Base-by-base conservation (phyloP, 2,888 invertebrate species). In the Temnothorax rugatulus region DNA sequence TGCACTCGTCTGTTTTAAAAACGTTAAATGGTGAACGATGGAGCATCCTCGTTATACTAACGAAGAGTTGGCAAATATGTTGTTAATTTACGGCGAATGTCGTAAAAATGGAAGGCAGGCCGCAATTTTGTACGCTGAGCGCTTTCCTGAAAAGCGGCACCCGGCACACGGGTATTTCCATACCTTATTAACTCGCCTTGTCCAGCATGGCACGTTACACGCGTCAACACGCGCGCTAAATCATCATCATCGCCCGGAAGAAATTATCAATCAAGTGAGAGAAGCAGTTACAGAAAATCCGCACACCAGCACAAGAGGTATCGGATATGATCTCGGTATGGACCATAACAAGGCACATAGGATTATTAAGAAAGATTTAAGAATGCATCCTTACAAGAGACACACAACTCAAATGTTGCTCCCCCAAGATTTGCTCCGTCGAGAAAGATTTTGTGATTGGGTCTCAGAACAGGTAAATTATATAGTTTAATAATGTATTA, bases 371-470 rank as follows among this genome's bases (percentile, higher is more conserved):
- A n/a, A n/a, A n/a, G n/a, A n/a, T n/a, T n/a, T n/a, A n/a, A n/a
- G n/a, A n/a, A n/a, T n/a, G n/a, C n/a, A n/a, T n/a, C n/a, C n/a
- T n/a, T n/a, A n/a, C n/a, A n/a, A n/a, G n/a, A n/a, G n/a, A n/a
- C n/a, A n/a, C n/a, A n/a, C n/a, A n/a, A n/a, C n/a, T n/a, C n/a
- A n/a, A n/a, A n/a, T n/a, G n/a, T n/a, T n/a, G n/a, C n/a, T n/a
- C n/a, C 18, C 15, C 2, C 18, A 34, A 29, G 34, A 61, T 61
- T 61, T 61, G 2, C 18, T 11, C 8, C 34, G 61, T 8, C 61
- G 61, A 59, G 25, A 59, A 25, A 59, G 59, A 59, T 59, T 59
- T 29, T 59, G 59, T 25, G 59, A 59, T 59, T 61, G 61, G 34
- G 13, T 61, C 18, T 61, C 3, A 29, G 18, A 61, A 0, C 34